Evolutionary conservation across 2,113 vertebrate genomes (phyloP).

Genomic region (Aegypius monachus): DNA sequence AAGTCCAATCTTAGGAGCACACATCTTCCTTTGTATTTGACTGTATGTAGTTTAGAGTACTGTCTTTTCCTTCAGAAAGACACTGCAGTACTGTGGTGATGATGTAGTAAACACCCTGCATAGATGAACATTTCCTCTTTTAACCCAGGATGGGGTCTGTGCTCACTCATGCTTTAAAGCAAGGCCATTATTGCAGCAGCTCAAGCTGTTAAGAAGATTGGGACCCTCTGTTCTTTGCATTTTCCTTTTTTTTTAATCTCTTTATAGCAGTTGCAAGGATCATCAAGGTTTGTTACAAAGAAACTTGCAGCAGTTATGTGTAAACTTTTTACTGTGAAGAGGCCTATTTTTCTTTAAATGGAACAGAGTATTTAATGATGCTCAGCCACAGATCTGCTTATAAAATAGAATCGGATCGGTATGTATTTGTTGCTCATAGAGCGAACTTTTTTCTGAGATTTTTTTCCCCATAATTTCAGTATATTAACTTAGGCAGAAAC

Average conservation of each 20-base stretch:
- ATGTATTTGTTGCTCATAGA: not conserved
- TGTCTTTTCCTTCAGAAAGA: not conserved
- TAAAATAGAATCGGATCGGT: fast-evolving
- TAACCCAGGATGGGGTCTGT: not conserved
- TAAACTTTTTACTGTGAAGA: not conserved
- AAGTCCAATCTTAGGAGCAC: not conserved
- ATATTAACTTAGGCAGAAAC: not conserved
- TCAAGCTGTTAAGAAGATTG: not conserved
- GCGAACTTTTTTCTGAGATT: not conserved
- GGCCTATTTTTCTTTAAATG: not conserved
- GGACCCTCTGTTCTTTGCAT: not conserved
- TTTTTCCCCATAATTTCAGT: not conserved
- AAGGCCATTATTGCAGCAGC: not conserved
- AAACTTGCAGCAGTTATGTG: not conserved
- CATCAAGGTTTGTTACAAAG: not conserved
- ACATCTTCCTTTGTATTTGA: not conserved
- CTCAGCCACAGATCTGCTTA: not conserved
- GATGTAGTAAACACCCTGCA: not conserved
- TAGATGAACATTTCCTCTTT: not conserved
- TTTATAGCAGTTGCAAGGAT: not conserved
- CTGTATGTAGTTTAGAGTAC: fast-evolving
- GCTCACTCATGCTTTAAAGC: not conserved
- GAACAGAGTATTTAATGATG: not conserved
- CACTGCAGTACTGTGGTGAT: no score
- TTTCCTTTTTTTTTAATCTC: not conserved